Conservation (phyloP, 1,140 invertebrate genomes). For the Aphelinus atriplicis region DNA sequence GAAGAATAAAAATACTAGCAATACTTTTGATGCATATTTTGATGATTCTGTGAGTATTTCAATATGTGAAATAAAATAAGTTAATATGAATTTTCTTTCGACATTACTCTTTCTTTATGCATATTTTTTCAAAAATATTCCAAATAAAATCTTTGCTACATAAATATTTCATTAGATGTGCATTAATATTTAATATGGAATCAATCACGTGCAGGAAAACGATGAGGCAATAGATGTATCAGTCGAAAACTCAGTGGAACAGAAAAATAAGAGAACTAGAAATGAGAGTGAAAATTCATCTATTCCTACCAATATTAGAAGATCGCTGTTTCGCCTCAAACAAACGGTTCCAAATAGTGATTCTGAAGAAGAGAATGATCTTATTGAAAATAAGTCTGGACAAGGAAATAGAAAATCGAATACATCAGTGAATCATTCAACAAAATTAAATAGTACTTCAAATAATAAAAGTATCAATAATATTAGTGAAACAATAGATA, state of each 20-base stretch:
- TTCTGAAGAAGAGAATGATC: background rate
- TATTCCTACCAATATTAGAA: slow-evolving; percentile 17
- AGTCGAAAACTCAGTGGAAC: background rate
- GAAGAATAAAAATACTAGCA: background rate
- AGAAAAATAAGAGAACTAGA: background rate
- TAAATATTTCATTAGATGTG: too few species aligned
- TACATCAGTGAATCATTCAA: background rate
- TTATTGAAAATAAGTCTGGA: background rate
- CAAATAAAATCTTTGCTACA: too few species aligned
- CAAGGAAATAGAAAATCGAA: background rate
- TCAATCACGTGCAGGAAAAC: background rate
- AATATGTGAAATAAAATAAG: too few species aligned
- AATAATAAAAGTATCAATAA: too few species aligned
- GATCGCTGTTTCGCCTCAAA: background rate
- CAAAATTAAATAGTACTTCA: too few species aligned
- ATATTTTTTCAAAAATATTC: too few species aligned
- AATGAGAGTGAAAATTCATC: slow-evolving; percentile 22
- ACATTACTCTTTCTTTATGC: too few species aligned
- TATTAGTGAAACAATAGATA: too few species aligned
- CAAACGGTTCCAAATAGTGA: background rate
- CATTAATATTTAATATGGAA: background rate
- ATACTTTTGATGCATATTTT: slow-evolving; percentile 24
- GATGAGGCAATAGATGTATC: background rate
- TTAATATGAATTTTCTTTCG: too few species aligned
- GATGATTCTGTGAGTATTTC: background rate